These are phyloP conservation scores for Lobophora halterata DNA, from an alignment of 2,888 invertebrate genomes.

Conservation along the genomic window DNA sequence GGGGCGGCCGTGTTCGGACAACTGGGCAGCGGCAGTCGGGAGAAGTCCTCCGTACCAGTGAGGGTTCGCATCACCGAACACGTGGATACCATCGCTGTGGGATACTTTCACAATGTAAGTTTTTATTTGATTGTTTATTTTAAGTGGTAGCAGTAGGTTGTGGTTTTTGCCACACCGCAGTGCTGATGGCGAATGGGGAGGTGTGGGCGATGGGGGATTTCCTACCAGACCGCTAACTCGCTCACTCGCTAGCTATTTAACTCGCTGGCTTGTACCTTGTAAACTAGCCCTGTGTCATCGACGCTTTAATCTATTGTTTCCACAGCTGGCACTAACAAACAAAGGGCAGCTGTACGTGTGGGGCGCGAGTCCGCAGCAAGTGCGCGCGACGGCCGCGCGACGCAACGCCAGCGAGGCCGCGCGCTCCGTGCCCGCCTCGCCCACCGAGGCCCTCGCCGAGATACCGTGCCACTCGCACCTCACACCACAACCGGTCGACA, in stretches of 20 bases:
- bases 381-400: slow-evolving; percentile 78
- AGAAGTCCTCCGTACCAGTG: slow-evolving; percentile 83
- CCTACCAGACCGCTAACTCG: too few species aligned
- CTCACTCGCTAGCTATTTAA: too few species aligned
- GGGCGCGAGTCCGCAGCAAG: slow-evolving; percentile 84
- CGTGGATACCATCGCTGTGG: slow-evolving; percentile 75
- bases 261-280: too few species aligned
- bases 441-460: slow-evolving; percentile 9
- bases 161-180: slow-evolving; percentile 88
- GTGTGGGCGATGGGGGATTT: slow-evolving; percentile 86
- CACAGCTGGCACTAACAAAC: slow-evolving; percentile 75
- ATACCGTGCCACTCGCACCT: slow-evolving; percentile 60
- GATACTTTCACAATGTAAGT: slow-evolving; percentile 84
- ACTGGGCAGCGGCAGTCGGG: slow-evolving; percentile 79
- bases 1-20: slow-evolving; percentile 91
- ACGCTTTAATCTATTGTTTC: background rate
- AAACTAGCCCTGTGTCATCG: background rate
- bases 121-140: background rate
- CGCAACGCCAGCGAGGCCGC: slow-evolving; percentile 33
- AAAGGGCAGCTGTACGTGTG: slow-evolving; percentile 75
- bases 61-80: slow-evolving; percentile 60
- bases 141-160: slow-evolving; percentile 72
- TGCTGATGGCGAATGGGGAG: slow-evolving; percentile 84
- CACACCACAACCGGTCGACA: slow-evolving; percentile 82
- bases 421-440: slow-evolving; percentile 33